These are phyloP conservation scores for Sorex fumeus DNA, from an alignment of 2,113 vertebrate genomes.

Conservation along the genomic window DNA sequence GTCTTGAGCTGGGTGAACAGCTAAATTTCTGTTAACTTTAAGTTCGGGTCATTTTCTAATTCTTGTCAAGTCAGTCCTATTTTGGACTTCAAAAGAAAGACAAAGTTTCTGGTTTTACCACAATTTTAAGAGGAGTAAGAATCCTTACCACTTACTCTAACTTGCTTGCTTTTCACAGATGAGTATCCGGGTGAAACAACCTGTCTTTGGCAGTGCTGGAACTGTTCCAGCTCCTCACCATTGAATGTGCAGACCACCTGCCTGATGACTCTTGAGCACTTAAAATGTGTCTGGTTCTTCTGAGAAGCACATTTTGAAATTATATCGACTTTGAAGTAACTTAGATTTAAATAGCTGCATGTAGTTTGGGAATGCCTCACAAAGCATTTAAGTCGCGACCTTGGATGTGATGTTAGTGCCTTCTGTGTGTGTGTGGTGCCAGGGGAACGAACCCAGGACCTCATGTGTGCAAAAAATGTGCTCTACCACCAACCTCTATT, in stretches of 20 bases:
- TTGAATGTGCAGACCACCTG: not conserved
- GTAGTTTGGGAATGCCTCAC: not conserved
- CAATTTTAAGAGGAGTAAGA: slow-evolving; percentile 5
- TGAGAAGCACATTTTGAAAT: not conserved
- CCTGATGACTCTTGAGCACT: not conserved
- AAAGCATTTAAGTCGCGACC: not conserved
- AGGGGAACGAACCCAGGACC: no score
- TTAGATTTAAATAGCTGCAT: not conserved
- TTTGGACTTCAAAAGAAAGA: not conserved
- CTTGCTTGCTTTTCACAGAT: not conserved
- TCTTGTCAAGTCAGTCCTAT: not conserved
- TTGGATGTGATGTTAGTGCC: not conserved
- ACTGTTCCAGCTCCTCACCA: not conserved
- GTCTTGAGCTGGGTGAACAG: not conserved
- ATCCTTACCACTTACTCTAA: not conserved
- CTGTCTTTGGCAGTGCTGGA: not conserved
- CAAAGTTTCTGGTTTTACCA: not conserved
- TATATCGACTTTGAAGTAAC: slow-evolving; percentile 6
- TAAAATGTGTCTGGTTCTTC: not conserved
- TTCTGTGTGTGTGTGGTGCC: not conserved
- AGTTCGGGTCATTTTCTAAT: slow-evolving; percentile 21
- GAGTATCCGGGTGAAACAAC: not conserved
- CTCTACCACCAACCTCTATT: no score
- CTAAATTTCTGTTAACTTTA: not conserved
- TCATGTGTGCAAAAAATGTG: no score